Percentiles rank a stretch among this genome's conserved stretches.
Conservation (phyloP, 2,113 vertebrate species). For the Lipophrys pholis region DNA sequence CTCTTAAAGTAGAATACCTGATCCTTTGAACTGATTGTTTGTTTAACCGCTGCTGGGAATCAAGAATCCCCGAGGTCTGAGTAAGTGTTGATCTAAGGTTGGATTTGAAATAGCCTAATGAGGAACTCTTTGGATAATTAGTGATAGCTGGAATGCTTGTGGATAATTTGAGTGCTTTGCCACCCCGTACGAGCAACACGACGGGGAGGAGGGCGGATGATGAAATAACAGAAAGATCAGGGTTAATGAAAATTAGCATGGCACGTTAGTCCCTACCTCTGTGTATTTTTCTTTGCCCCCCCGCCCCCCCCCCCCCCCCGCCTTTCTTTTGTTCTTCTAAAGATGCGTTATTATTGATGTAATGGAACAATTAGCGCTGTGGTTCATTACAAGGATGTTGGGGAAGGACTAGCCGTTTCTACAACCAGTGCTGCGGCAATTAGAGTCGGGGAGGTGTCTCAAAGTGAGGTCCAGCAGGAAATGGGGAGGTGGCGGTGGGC, state of each 20-base stretch:
- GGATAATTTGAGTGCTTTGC: constrained; percentile 85
- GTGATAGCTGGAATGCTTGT: constrained; percentile 81
- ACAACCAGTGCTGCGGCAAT: constrained; percentile 72
- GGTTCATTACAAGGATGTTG: constrained; percentile 78
- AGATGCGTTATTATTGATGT: constrained; percentile 83
- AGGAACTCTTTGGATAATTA: constrained; percentile 85
- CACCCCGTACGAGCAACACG: constrained; percentile 66
- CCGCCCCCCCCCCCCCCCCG: not conserved
- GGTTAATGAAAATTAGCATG: constrained; percentile 86
- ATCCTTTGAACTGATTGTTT: constrained; percentile 87
- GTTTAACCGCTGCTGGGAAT: constrained; percentile 85
- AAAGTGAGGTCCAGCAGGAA: constrained; percentile 90
- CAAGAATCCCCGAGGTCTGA: constrained; percentile 82
- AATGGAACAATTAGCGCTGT: constrained; percentile 87
- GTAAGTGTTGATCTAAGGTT: constrained; percentile 86
- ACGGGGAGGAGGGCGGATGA: constrained; percentile 64
- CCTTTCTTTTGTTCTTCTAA: constrained; percentile 77
- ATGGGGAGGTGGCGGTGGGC: constrained; percentile 83
- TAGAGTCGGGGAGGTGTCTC: constrained; percentile 90
- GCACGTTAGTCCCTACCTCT: constrained; percentile 76
- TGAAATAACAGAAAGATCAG: constrained; percentile 75
- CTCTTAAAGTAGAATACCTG: constrained; percentile 82
- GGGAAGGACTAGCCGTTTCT: constrained; percentile 76
- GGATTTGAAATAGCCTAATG: constrained; percentile 86
- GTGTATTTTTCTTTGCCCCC: constrained; percentile 49